Evolutionary conservation across 2,888 invertebrate genomes (phyloP), one percentile per base, ranked within the genome.

Genomic region (Ornithoptera alexandrae): DNA sequence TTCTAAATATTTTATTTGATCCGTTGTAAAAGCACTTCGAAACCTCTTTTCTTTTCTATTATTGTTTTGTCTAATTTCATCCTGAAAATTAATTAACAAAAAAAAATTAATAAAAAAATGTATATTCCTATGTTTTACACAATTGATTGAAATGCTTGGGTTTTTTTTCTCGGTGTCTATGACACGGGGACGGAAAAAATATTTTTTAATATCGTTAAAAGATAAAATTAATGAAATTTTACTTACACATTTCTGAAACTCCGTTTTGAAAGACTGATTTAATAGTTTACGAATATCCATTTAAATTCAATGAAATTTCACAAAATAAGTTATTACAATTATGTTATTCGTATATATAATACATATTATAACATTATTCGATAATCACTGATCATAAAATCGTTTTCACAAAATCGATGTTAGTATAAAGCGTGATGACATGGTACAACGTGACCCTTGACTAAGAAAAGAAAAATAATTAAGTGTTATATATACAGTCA

Each of bases 1-100:
- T 78, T 97, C 97, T 63, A 97, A 85, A 79, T 94, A 94, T 20
- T 95, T 93, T 18, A 97, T 86, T 88, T 97, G 97, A 0, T 93
- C 90, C 50, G 96, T 96, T 0, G 96, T 95, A 82, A 96, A 97
- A 0, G 96, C 96, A 85, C 87, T 96, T 94, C 89, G 78, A 53
- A 79, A 83, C 70, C 89, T 79, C 75, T 86, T 89, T 0, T 71
- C 70, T 71, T 84, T 89, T 71, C 76, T 81, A 1, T 58, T 60
- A 3, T 68, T 39, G 8, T 69, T 70, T 24, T 73, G 71, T 5
- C 57, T 24, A 22, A 60, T 69, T 7, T 77, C 72, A 71, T 79
- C 76, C 71, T 72, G 71, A 60, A 66, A 68, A 62, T n/a, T 15
- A 68, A 17, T 17, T 15, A 18, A 17, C 22, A 22, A 22, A 22